Evolutionary conservation across 2,113 vertebrate species (phyloP), one percentile per base, ranked within the genome.

Genomic region (Cyprinus carpio): DNA sequence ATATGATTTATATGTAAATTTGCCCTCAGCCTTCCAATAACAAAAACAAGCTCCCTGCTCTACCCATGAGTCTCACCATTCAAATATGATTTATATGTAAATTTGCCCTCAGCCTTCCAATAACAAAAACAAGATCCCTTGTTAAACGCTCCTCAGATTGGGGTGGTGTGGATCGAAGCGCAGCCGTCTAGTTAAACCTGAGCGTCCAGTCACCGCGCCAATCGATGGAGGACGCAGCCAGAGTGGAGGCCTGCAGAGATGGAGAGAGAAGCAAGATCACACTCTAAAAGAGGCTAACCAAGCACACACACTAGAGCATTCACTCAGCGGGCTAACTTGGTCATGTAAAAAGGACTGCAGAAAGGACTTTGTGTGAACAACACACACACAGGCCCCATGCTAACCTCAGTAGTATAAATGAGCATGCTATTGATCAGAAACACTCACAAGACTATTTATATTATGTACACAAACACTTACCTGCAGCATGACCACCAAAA

Each of bases 131-230:
- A n/a, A 29, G 29, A n/a, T 46, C 10, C 43, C 43, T 46, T n/a
- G 62, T 72, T 75, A 51, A 88, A 81, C 72, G 46, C 40, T 15
- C 58, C 58, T 62, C 71, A 90, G 87, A 90, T 91, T 87, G 81
- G 46, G 62, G 79, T 54, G 85, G 82, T 87, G 16, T 64, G 76
- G 65, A 83, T 84, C 27, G 51, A 81, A 84, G 75, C 27, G 80
- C 8, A 12, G 83, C 71, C 83, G 78, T 76, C 85, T 91, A 84
- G 91, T 92, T 91, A 83, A 78, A 85, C 85, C 78, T 12, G 2
- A 79, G 46, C 34, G 25, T 11, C 20, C 83, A 78, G 29, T 23
- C 29, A 13, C 46, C 11, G 13, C 64, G 5, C 16, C 60, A 58
- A 89, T 90, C 85, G 78, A 84, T 87, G 58, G 2, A 76, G 84